These are phyloP conservation scores for Linurgus olivaceus DNA, from an alignment of 2,797 vertebrate species.

Conservation along the genomic window DNA sequence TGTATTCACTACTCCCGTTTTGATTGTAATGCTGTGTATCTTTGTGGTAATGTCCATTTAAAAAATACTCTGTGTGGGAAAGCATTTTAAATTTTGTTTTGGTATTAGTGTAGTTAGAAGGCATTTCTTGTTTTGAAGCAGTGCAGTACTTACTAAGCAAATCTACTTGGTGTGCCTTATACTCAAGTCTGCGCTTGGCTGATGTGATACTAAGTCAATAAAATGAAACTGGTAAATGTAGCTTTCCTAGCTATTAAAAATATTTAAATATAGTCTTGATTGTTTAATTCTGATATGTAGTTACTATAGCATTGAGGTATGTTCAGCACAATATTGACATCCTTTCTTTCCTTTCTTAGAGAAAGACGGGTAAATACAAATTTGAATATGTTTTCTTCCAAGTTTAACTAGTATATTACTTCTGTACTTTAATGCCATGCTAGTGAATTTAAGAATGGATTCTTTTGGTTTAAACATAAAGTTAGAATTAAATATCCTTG, in stretches of 20 bases:
- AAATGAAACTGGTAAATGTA: background rate
- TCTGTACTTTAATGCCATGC: background rate
- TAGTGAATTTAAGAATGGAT: background rate
- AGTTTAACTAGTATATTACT: background rate
- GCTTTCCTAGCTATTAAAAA: background rate
- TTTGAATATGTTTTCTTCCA: background rate
- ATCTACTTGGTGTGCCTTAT: background rate
- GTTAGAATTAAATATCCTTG: background rate
- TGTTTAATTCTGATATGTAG: background rate
- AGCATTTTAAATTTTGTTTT: background rate
- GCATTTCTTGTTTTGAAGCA: background rate
- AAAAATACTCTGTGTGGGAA: background rate
- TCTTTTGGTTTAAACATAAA: background rate
- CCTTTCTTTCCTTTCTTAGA: background rate
- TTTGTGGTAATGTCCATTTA: background rate
- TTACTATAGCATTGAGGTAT: background rate
- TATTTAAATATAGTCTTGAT: background rate
- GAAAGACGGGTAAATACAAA: background rate
- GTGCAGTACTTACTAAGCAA: background rate
- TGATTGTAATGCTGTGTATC: background rate
- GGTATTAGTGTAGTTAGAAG: background rate
- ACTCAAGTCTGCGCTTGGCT: background rate
- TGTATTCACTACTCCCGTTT: background rate
- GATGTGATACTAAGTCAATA: background rate
- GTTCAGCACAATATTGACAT: background rate